Evolutionary conservation across 2,888 invertebrate species (phyloP).

Genomic region (Tetragonisca angustula): DNA sequence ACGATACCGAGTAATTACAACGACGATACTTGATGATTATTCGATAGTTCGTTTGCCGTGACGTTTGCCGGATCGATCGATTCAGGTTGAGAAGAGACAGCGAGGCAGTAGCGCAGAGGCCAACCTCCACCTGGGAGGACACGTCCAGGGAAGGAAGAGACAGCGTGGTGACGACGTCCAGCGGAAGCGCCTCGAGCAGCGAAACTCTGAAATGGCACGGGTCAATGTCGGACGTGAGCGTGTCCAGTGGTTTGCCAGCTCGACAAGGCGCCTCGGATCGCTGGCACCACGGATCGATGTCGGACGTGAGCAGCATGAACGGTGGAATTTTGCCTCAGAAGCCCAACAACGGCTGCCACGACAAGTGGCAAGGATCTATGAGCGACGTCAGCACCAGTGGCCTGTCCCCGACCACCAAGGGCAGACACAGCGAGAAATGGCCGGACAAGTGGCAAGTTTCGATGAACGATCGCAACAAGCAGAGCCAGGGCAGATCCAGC

Average conservation of each 20-base stretch:
- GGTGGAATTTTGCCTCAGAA: slow-evolving; percentile 72
- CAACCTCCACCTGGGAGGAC: slow-evolving; percentile 84
- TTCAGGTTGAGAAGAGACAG: slow-evolving; percentile 86
- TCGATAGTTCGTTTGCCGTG: background rate
- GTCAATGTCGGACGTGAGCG: slow-evolving; percentile 86
- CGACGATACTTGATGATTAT: too few species aligned
- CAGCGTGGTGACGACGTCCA: slow-evolving; percentile 88
- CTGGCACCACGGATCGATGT: slow-evolving; percentile 81
- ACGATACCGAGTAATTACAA: background rate
- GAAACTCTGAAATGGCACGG: slow-evolving; percentile 92
- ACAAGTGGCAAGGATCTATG: slow-evolving; percentile 87
- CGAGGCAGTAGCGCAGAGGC: slow-evolving; percentile 85
- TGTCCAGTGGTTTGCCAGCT: slow-evolving; percentile 81
- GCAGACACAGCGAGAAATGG: slow-evolving; percentile 70
- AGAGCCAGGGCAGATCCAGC: slow-evolving; percentile 65
- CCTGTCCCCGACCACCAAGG: slow-evolving; percentile 62
- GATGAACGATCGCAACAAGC: slow-evolving; percentile 79
- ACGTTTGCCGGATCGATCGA: background rate
- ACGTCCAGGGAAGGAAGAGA: slow-evolving; percentile 85
- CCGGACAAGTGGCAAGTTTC: slow-evolving; percentile 79
- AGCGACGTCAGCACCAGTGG: slow-evolving; percentile 86
- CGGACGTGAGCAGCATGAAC: slow-evolving; percentile 80
- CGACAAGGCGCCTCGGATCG: slow-evolving; percentile 71
- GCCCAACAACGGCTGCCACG: slow-evolving; percentile 67
- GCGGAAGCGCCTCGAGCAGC: slow-evolving; percentile 88